Base-by-base conservation (phyloP, 2,888 invertebrate genomes). In the Amphipoea lucens region DNA sequence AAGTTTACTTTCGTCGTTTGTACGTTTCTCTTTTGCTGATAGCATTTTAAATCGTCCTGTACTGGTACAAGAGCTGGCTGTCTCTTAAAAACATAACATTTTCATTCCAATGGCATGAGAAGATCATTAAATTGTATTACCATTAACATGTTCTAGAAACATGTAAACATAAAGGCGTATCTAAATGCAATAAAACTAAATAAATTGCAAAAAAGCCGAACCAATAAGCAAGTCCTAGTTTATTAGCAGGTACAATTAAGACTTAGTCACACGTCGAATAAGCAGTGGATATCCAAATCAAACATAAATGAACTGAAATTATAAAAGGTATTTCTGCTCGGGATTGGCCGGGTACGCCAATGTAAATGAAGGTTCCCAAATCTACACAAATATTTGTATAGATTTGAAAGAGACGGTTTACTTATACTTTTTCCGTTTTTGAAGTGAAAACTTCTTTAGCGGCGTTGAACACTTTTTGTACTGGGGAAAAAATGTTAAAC, bases 1-100 rank as follows among this genome's bases (percentile, higher is more conserved):
- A 88, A 76, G 80, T 87, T 88, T 87, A 78, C 80, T 76, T 76
- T 74, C 70, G 70, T 81, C 70, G 77, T 79, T 85, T 78, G 76
- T 79, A 79, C 71, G 67, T 66, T 83, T 82, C 74, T 66, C 36
- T 70, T 78, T 62, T 70, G 29, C 40, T 70, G 48, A 63, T 71
- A 54, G 51, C n/a, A 69, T 82, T 76, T 81, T 42, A 48, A 76
- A 82, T 82, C 11, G 23, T 66, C 14, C 14, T 54, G 11, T 74
- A 63, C n/a, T 2, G 54, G 54, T 54, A 20, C 14, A 67, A 20
- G 54, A 54, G 54, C 20, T 54, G 54, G n/a, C 1, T 40, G 4
- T 17, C 14, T 3, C 11, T 12, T 40, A 17, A 36, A 48, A 17
- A 66, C 12, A 20, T 14, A 23, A 14, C 14, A 51, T 36, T 72